phyloP scores from a whole-genome alignment of 2,888 invertebrate species.

The Sinhomidia bicolor region DNA sequence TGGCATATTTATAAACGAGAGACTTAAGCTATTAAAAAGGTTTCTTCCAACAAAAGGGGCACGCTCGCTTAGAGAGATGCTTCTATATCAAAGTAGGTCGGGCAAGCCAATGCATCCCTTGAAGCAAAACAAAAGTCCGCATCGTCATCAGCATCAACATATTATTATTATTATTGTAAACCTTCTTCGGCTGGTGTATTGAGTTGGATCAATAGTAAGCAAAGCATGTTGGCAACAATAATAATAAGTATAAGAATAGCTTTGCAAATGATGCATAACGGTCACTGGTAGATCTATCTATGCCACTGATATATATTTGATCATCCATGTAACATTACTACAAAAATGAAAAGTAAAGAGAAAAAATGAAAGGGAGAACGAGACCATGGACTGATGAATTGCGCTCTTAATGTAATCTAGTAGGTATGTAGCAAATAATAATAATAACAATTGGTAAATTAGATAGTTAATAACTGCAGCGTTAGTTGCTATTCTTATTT shows the following conservation, averaged over 20 bases:
- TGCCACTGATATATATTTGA: not conserved
- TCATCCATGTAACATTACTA: not conserved
- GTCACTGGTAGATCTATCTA: not conserved
- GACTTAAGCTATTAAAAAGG: not conserved
- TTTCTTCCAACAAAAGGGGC: not conserved
- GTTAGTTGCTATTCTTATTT: no score
- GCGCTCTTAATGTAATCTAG: no score
- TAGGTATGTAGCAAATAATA: no score
- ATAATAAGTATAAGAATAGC: not conserved
- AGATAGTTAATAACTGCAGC: not conserved
- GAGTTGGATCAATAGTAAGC: slow-evolving; percentile 17
- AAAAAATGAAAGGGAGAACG: slow-evolving; percentile 36
- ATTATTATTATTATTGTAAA: no score
- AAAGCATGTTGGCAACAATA: not conserved
- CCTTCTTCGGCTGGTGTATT: not conserved
- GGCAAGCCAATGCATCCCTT: not conserved
- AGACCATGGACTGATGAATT: slow-evolving; percentile 32
- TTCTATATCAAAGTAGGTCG: slow-evolving; percentile 40
- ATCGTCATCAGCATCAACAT: no score
- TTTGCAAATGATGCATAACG: not conserved
- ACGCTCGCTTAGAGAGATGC: not conserved
- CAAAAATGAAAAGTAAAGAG: not conserved
- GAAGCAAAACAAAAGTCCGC: not conserved
- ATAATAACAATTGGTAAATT: not conserved
- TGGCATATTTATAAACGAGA: not conserved